These are phyloP conservation scores for Tetanocera ferruginea DNA, from an alignment of 2,888 invertebrate species.

Conservation along the genomic window DNA sequence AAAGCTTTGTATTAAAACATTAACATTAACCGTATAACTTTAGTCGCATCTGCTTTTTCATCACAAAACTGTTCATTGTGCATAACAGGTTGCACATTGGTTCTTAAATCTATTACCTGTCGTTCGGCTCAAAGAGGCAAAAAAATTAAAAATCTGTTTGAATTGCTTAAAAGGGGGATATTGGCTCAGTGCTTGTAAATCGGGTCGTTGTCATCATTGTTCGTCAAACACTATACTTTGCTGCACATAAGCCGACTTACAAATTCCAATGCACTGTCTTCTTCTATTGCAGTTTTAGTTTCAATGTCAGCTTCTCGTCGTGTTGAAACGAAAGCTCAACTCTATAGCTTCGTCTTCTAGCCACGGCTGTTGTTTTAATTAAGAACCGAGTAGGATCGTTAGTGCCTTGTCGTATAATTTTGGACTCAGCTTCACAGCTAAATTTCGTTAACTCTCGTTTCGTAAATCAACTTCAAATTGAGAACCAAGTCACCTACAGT, in stretches of 20 bases:
- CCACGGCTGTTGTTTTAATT: neutral
- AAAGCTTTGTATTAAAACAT: neutral
- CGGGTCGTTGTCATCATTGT: conserved; percentile 42
- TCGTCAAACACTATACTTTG: conserved; percentile 42
- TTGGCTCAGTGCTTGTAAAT: conserved; percentile 41
- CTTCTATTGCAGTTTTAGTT: too few species aligned
- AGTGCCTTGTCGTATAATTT: too few species aligned
- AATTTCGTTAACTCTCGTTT: too few species aligned
- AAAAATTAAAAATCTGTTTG: conserved; percentile 38
- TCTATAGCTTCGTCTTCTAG: neutral
- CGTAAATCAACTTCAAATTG: too few species aligned
- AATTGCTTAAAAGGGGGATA: conserved; percentile 48
- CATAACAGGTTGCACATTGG: conserved; percentile 20
- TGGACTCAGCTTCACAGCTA: too few species aligned
- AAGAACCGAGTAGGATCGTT: conserved; percentile 1
- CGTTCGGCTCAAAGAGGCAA: too few species aligned
- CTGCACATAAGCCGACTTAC: conserved; percentile 36
- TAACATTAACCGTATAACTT: conserved; percentile 17
- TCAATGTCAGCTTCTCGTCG: neutral
- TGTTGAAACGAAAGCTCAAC: neutral
- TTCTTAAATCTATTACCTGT: conserved; percentile 31
- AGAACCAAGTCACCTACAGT: too few species aligned
- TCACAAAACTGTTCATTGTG: conserved; percentile 25
- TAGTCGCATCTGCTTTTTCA: conserved; percentile 11
- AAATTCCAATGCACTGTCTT: neutral